Conservation (phyloP, 1,140 invertebrate species). For the Acromyrmex heyeri region DNA sequence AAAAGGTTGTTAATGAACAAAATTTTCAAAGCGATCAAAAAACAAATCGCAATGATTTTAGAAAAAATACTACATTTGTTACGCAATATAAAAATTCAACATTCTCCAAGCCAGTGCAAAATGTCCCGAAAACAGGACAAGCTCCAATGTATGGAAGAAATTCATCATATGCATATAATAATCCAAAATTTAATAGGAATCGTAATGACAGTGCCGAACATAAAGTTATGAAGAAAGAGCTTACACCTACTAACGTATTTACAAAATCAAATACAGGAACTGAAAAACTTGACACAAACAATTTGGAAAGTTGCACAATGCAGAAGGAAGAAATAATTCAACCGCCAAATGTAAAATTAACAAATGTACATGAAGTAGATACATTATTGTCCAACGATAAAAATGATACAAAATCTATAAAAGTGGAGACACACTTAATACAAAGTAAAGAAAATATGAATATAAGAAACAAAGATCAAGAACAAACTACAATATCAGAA, state of each 20-base stretch:
- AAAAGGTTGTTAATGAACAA: conserved; percentile 35
- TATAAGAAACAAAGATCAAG: not conserved
- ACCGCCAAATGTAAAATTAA: not conserved
- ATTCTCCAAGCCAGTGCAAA: not conserved
- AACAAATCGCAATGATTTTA: not conserved
- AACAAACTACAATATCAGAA: not conserved
- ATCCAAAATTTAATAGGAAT: not conserved
- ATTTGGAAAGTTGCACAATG: not conserved
- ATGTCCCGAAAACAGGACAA: not conserved
- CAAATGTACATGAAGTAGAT: not conserved
- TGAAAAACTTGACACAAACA: not conserved
- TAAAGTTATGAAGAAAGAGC: conserved; percentile 1
- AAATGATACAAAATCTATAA: not conserved
- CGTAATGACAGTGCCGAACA: not conserved
- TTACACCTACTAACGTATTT: not conserved
- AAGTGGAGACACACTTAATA: conserved; percentile 1
- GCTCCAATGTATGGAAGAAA: conserved; percentile 3
- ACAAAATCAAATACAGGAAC: not conserved
- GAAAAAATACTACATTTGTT: not conserved
- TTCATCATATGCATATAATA: not conserved
- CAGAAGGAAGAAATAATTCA: not conserved
- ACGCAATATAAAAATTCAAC: conserved; percentile 35
- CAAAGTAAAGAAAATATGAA: conserved; percentile 3
- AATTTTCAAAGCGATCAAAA: conserved; percentile 44
- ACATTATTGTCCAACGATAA: not conserved